Evolutionary conservation across 2,113 vertebrate genomes (phyloP), one percentile per base, ranked within the genome.

Genomic region (Ginglymostoma cirratum): DNA sequence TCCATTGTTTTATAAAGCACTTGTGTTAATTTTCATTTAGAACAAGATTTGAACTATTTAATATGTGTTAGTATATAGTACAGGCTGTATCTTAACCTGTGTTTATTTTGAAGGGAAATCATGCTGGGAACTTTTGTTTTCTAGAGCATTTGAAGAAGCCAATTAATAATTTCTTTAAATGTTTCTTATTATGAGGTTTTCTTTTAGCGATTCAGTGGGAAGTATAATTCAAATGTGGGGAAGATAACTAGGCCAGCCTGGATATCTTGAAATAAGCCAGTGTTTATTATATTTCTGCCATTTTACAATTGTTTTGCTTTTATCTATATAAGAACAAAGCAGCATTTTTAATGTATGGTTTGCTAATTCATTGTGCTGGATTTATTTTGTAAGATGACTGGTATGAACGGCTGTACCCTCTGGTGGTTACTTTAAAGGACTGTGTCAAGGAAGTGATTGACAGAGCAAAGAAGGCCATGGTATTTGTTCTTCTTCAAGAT

Each of bases 401-500:
- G 99, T 98, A 98, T 69, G 99, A 99, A 12, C 98, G 99, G 96
- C 97, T 99, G 67, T 98, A 98, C 92, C 98, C 99, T 0, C 97
- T 98, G 96, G 98, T 99, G 97, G 97, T 98, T 61, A 98, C 98
- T 0, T 97, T 99, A 97, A 99, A 99, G 97, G 98, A 99, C 96
- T 99, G 99, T 96, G 99, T 99, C 97, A 97, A 96, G 92, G 99
- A 99, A 96, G 98, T 99, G 97, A 98, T 98, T 96, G 98, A 98
- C 94, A 97, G 98, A 96, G 99, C 99, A 0, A 98, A 97, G 97
- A 98, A 98, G 96, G 99, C 98, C 2, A 98, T 99, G 98, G 98
- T 98, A 0, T 99, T 99, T 95, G 98, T 99, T 96, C 98, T 99
- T 76, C 98, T 99, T 55, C 99, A 99, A 97, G 99, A 99, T 72